Evolutionary conservation across 2,113 vertebrate genomes (phyloP).

Genomic region (Tachysurus vachellii): DNA sequence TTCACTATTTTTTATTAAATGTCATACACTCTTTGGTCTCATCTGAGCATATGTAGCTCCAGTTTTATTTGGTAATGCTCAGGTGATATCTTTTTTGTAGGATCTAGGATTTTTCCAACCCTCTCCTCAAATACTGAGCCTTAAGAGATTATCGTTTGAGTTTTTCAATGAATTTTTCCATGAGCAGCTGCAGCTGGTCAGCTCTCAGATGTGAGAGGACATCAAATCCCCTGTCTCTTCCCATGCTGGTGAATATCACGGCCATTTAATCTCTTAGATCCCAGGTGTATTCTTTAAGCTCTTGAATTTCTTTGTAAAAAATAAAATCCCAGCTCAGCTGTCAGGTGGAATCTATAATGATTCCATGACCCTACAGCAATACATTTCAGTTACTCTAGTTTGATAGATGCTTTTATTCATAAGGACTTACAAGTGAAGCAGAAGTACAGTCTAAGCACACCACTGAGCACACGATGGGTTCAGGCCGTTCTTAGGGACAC

Average conservation of each 20-base stretch:
- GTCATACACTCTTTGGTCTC: background rate
- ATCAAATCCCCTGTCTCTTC: slow-evolving; percentile 12
- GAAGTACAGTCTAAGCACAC: background rate
- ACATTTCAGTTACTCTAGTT: background rate
- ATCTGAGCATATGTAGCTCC: background rate
- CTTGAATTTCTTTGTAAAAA: background rate
- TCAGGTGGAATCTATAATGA: background rate
- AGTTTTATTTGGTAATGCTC: no score
- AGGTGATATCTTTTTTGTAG: background rate
- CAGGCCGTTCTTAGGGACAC: background rate
- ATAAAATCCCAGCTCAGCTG: background rate
- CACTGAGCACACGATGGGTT: background rate
- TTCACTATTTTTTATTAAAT: background rate
- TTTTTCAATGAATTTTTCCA: slow-evolving; percentile 11
- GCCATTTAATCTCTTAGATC: background rate
- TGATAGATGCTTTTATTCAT: background rate
- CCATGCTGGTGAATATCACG: background rate
- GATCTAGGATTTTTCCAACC: background rate
- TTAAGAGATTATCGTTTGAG: background rate
- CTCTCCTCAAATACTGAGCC: background rate
- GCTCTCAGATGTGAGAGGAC: background rate
- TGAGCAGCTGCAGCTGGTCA: slow-evolving; percentile 4
- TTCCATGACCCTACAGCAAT: background rate
- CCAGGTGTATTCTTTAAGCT: background rate
- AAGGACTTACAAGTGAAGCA: background rate